Percentiles rank a stretch among this genome's conserved stretches.
Evolutionary conservation across 2,888 invertebrate species (phyloP).

Genomic region (Coronaproctus castanopsis): DNA sequence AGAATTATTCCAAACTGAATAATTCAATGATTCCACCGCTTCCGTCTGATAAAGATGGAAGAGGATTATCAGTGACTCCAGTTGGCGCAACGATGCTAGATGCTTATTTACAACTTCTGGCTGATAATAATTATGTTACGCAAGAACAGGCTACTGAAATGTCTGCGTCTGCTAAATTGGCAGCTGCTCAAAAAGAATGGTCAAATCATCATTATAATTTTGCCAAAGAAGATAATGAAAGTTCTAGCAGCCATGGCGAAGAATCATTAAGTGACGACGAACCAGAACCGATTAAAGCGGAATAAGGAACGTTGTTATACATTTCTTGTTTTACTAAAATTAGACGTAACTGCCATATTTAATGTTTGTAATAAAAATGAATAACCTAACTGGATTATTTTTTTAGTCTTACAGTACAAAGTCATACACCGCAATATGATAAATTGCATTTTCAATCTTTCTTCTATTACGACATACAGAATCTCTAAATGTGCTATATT

Average conservation of each 20-base stretch:
- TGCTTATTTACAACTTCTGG: background rate
- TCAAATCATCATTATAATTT: background rate
- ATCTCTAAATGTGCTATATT: too few species aligned
- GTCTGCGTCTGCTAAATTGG: conserved; percentile 1
- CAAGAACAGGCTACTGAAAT: background rate
- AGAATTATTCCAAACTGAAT: conserved; percentile 2
- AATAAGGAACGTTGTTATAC: too few species aligned
- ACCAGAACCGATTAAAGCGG: conserved; percentile 6
- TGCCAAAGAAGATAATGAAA: conserved; percentile 4
- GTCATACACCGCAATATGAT: too few species aligned
- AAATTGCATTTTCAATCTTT: too few species aligned
- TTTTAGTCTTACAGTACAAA: too few species aligned
- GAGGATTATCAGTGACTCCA: conserved; percentile 6
- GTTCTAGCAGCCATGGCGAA: conserved; percentile 4
- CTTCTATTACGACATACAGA: too few species aligned
- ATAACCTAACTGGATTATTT: too few species aligned
- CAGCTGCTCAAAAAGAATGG: conserved; percentile 5
- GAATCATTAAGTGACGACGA: conserved; percentile 3
- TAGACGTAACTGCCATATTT: too few species aligned
- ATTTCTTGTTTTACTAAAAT: too few species aligned
- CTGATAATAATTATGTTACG: background rate
- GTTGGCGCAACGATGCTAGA: background rate
- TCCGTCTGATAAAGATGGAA: conserved; percentile 2
- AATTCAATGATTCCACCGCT: background rate
- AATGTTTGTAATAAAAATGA: too few species aligned